Evolutionary conservation across 2,797 vertebrate species (phyloP).

Genomic region (Perodicticus potto): DNA sequence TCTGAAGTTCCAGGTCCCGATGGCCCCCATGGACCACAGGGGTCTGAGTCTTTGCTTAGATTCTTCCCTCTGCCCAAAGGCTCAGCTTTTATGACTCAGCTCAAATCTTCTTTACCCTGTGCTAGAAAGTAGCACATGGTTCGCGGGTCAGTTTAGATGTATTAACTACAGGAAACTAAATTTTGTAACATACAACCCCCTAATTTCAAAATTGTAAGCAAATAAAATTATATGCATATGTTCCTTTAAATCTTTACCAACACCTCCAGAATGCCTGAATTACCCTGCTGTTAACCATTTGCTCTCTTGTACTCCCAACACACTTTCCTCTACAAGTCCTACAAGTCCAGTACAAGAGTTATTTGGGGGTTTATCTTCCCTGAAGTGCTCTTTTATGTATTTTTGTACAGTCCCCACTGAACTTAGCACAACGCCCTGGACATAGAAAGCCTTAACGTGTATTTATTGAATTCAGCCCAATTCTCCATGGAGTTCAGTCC

Average conservation of each 20-base stretch:
- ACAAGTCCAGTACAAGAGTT: not conserved
- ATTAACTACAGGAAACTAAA: not conserved
- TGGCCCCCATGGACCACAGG: not conserved
- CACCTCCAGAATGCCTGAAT: not conserved
- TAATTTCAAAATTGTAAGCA: not conserved
- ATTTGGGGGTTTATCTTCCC: not conserved
- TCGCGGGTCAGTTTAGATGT: not conserved
- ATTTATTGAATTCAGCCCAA: not conserved
- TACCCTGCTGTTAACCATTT: not conserved
- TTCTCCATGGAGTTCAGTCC: not conserved
- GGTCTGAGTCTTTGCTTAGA: not conserved
- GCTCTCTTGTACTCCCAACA: not conserved
- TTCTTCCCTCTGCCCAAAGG: not conserved
- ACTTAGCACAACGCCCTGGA: not conserved
- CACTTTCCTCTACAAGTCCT: not conserved
- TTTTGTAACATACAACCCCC: not conserved
- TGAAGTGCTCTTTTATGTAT: conserved; percentile 17
- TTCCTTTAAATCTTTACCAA: not conserved
- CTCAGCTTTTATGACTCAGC: not conserved
- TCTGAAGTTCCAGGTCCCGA: not conserved
- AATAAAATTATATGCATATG: conserved; percentile 1
- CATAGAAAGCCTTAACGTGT: not conserved
- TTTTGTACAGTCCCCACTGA: not conserved
- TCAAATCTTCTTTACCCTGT: conserved; percentile 27
- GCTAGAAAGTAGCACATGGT: not conserved